Conservation (phyloP, 1,140 invertebrate genomes). For the Drosophila simulans region DNA sequence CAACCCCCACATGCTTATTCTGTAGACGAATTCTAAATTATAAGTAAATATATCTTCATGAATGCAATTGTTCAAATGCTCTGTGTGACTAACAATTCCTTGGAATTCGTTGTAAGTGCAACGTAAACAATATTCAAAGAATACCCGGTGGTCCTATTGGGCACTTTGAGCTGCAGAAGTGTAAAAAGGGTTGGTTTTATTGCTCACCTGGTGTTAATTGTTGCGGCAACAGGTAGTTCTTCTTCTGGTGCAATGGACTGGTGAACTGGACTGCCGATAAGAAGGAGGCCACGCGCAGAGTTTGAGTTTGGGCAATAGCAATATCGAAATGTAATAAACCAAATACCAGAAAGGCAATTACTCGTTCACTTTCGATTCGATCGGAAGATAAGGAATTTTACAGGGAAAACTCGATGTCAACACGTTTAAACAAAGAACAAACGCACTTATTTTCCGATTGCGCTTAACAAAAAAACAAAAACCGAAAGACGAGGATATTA, state of each 20-base stretch:
- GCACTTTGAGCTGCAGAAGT: not conserved
- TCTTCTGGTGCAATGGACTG: not conserved
- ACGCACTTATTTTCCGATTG: slow-evolving; percentile 34
- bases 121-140: not conserved
- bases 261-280: slow-evolving; percentile 27
- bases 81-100: not conserved
- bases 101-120: not conserved
- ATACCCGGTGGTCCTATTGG: not conserved
- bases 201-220: slow-evolving; percentile 29
- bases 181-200: not conserved
- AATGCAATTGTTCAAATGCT: no score
- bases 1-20: no score
- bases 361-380: slow-evolving; percentile 69
- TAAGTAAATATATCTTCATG: not conserved
- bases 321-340: slow-evolving; percentile 19
- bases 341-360: slow-evolving; percentile 32
- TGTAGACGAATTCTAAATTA: not conserved
- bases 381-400: slow-evolving; percentile 49
- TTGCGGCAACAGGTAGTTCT: slow-evolving; percentile 35
- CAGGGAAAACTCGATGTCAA: slow-evolving; percentile 34
- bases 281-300: slow-evolving; percentile 29
- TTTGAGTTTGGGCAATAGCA: slow-evolving; percentile 38
- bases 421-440: slow-evolving; percentile 38
- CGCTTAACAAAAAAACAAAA: slow-evolving; percentile 17
- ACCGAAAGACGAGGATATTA: slow-evolving; percentile 45